phyloP scores from a whole-genome alignment of 1,140 invertebrate genomes.

The Brachionus paranguensis region DNA sequence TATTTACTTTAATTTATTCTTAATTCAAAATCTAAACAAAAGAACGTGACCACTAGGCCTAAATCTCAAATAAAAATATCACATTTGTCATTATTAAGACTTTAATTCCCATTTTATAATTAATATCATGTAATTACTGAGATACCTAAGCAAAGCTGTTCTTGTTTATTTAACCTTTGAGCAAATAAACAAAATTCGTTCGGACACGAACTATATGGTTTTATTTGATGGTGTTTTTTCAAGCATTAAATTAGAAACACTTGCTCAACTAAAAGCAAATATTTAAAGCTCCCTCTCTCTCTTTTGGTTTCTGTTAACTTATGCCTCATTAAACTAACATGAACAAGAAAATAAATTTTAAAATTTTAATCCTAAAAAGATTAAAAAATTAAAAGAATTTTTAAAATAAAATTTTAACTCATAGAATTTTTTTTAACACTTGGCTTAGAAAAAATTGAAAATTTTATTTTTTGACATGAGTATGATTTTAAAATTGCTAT shows the following conservation, averaged over 20 bases:
- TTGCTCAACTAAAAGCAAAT: background rate
- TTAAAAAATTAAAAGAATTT: no score
- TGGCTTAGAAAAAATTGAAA: no score
- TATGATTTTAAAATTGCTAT: no score
- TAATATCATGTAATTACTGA: conserved; percentile 1
- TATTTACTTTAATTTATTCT: background rate
- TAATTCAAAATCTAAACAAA: conserved; percentile 6
- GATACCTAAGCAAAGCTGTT: background rate
- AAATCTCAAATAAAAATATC: background rate
- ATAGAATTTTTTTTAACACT: no score
- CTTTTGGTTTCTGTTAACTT: background rate
- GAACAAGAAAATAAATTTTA: background rate
- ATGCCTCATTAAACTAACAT: background rate
- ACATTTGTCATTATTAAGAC: background rate
- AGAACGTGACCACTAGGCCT: background rate
- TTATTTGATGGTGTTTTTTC: background rate
- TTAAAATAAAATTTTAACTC: no score
- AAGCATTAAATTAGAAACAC: conserved; percentile 31
- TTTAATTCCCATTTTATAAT: background rate
- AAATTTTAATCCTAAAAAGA: background rate
- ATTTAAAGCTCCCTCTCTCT: background rate
- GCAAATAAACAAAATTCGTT: conserved; percentile 8
- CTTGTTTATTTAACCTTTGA: background rate
- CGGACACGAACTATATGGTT: background rate
- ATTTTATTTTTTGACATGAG: no score